phyloP scores from a whole-genome alignment of 2,888 invertebrate genomes.

The Strigamia transsilvanica region DNA sequence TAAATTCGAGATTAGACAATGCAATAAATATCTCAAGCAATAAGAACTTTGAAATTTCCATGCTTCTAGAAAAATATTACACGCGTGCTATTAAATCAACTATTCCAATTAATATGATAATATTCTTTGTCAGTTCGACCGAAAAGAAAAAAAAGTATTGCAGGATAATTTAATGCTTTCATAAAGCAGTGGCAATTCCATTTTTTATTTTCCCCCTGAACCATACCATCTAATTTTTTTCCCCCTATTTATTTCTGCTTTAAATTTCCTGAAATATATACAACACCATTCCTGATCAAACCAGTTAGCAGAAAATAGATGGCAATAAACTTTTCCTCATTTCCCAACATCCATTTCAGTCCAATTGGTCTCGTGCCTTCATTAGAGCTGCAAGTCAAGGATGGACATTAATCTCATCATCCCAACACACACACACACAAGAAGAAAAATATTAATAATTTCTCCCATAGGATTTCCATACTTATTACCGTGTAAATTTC shows the following conservation, averaged over 20 bases:
- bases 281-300: constrained; percentile 32
- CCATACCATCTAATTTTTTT: not conserved
- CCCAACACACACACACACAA: constrained; percentile 38
- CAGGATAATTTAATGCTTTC: constrained; percentile 36
- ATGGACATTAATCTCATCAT: constrained; percentile 41
- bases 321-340: constrained; percentile 21
- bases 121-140: constrained; percentile 40
- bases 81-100: constrained; percentile 28
- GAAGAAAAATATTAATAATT: constrained; percentile 42
- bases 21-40: constrained; percentile 27
- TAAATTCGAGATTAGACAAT: constrained; percentile 10
- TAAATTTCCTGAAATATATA: constrained; percentile 36
- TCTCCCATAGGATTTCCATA: constrained; percentile 29
- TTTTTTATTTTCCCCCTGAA: constrained; percentile 13
- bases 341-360: constrained; percentile 19
- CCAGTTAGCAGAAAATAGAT: constrained; percentile 24
- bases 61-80: constrained; percentile 23
- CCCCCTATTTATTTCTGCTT: not conserved
- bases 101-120: constrained; percentile 39
- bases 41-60: not conserved
- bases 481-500: constrained; percentile 37
- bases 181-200: constrained; percentile 42
- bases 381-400: constrained; percentile 1
- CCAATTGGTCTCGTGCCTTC: constrained; percentile 36
- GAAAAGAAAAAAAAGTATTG: constrained; percentile 7